Evolutionary conservation across 2,113 vertebrate species (phyloP).

Genomic region (Leucoraja erinaceus): DNA sequence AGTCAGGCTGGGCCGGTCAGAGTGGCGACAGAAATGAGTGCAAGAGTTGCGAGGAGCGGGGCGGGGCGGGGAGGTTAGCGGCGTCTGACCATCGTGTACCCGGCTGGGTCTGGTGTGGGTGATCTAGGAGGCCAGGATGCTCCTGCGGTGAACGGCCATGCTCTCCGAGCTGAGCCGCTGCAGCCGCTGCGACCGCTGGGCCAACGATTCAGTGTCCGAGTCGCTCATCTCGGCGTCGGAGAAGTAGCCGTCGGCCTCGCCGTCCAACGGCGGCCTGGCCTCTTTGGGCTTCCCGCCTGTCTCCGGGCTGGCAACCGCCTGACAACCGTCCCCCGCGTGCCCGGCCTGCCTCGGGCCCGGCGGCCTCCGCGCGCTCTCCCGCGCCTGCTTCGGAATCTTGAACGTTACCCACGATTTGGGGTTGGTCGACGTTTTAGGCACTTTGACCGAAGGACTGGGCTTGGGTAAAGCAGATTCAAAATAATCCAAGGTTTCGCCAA

Average conservation of each 20-base stretch:
- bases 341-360: conserved; percentile 53
- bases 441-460: conserved; percentile 58
- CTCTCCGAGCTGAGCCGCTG: conserved; percentile 69
- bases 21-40: background rate
- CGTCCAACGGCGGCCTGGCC: conserved; percentile 58
- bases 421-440: conserved; percentile 60
- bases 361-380: conserved; percentile 55
- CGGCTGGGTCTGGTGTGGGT: conserved; percentile 35
- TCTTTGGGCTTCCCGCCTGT: conserved; percentile 45
- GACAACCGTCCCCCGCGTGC: conserved; percentile 27
- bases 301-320: conserved; percentile 36
- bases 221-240: conserved; percentile 87
- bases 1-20: background rate
- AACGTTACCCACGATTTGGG: conserved; percentile 60
- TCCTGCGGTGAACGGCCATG: conserved; percentile 57
- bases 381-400: conserved; percentile 65
- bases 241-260: conserved; percentile 82
- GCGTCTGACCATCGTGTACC: background rate
- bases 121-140: conserved; percentile 82
- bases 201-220: conserved; percentile 62
- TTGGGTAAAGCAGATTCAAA: conserved; percentile 44
- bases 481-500: conserved; percentile 48
- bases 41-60: background rate
- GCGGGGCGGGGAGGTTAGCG: background rate
- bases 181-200: conserved; percentile 62